Evolutionary conservation across 1,140 invertebrate species (phyloP).

Genomic region (Drosophila albomicans): DNA sequence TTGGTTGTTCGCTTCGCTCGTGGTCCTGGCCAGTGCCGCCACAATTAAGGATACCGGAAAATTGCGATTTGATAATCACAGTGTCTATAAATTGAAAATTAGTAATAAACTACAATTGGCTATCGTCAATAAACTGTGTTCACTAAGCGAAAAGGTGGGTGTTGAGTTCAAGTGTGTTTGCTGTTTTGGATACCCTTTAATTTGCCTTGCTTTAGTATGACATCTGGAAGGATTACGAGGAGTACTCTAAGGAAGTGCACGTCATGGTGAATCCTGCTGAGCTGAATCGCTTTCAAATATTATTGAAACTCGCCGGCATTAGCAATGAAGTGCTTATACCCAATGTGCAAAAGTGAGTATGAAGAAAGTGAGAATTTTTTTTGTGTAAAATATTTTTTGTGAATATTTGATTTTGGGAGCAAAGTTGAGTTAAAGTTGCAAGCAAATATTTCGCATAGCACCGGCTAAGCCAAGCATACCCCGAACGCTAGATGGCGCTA

Average conservation of each 20-base stretch:
- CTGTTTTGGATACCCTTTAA: neutral
- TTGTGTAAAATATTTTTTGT: too few relatives aligned
- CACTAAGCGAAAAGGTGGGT: constrained; percentile 25
- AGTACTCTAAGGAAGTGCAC: constrained; percentile 49
- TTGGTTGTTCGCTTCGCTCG: constrained; percentile 52
- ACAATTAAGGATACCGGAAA: constrained; percentile 36
- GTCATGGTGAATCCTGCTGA: constrained; percentile 71
- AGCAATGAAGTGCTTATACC: constrained; percentile 47
- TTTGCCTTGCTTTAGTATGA: constrained; percentile 81
- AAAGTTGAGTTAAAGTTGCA: too few relatives aligned
- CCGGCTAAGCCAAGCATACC: neutral
- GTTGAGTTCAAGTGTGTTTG: neutral
- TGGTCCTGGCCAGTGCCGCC: constrained; percentile 51
- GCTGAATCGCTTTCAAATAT: constrained; percentile 39
- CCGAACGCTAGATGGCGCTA: neutral
- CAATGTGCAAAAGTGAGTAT: constrained; percentile 1
- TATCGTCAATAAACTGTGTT: constrained; percentile 42
- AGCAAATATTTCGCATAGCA: too few relatives aligned
- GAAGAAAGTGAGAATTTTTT: neutral
- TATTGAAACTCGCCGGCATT: constrained; percentile 48
- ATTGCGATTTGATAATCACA: constrained; percentile 64
- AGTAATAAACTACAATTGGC: constrained; percentile 57
- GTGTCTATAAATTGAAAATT: constrained; percentile 58
- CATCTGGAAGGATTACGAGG: constrained; percentile 77
- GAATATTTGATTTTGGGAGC: too few relatives aligned